Base-by-base conservation (phyloP, 2,113 vertebrate species). In the Zosterops lateralis region DNA sequence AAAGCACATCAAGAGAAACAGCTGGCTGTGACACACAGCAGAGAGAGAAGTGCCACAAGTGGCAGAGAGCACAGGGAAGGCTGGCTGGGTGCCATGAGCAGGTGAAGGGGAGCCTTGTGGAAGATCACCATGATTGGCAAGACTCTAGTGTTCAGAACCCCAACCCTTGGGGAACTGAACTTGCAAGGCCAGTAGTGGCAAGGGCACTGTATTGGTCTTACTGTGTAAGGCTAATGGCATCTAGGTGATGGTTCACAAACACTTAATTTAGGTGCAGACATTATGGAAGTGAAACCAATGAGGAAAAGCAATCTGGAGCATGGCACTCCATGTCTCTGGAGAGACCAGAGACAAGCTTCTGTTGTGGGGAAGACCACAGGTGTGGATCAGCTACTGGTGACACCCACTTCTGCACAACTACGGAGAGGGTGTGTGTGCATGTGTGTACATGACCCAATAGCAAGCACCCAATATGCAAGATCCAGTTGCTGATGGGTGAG, bases 91-190 rank as follows among this genome's bases (percentile, higher is more conserved):
- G 40, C 51, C 75, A 57, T 1, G 5, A 26, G 16, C 16, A 47
- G 40, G 34, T 29, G 14, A 66, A 8, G 5, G 14, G 40, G 28
- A 83, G 5, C 26, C 72, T 40, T 2, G 6, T 56, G 75, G 60
- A 64, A 64, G 72, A 42, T n/a, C 36, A 72, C 2, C 29, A 47
- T 0, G 0, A 19, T 2, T 8, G 36, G 85, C 40, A 19, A 26
- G 6, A 90, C 10, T 38, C 38, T 12, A 38, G 38, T 38, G 38
- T 38, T 38, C 38, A 38, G 38, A 38, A 38, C 8, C 40, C 7
- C 51, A n/a, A 10, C 7, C 26, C 42, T 7, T 28, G 26, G 16
- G 40, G 28, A 51, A 22, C 6, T 48, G 28, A 64, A 67, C 32
- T 54, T 28, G 2, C 20, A 54, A 76, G 26, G 44, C 20, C 22